Conservation (phyloP, 1,140 invertebrate species). For the Formica exsecta region DNA sequence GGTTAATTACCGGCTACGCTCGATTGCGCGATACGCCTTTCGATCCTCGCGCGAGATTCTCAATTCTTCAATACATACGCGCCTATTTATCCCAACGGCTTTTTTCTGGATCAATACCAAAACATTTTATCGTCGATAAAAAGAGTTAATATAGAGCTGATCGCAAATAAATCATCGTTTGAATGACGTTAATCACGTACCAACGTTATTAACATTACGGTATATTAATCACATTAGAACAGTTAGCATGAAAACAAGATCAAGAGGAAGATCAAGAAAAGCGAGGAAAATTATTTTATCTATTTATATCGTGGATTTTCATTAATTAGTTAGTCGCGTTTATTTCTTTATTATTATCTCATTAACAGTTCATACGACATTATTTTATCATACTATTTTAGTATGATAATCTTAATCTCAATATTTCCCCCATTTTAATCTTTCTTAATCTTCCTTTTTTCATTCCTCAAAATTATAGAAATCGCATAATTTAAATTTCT, state of each 20-base stretch:
- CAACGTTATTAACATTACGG: constrained; percentile 49
- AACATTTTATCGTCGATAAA: background rate
- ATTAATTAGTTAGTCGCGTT: background rate
- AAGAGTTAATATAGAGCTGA: constrained; percentile 12
- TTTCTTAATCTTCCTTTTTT: background rate
- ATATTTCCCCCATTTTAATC: too few relatives aligned
- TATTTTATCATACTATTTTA: background rate
- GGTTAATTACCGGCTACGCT: constrained; percentile 58
- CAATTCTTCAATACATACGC: background rate
- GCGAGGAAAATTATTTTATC: background rate
- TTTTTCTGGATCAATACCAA: constrained; percentile 14
- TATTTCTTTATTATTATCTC: background rate
- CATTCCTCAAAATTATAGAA: background rate
- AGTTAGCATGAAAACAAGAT: constrained; percentile 2
- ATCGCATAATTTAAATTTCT: background rate
- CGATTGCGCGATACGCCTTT: constrained; percentile 64
- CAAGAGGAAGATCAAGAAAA: background rate
- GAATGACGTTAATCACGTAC: constrained; percentile 5
- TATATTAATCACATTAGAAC: constrained; percentile 54
- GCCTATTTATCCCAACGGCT: constrained; percentile 38
- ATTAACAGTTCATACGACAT: background rate
- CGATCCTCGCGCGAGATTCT: constrained; percentile 55
- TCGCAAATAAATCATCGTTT: constrained; percentile 45
- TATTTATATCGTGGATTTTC: background rate
- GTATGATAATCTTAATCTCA: too few relatives aligned